Base-by-base conservation (phyloP, 2,888 invertebrate species). In the Heliconius erato region DNA sequence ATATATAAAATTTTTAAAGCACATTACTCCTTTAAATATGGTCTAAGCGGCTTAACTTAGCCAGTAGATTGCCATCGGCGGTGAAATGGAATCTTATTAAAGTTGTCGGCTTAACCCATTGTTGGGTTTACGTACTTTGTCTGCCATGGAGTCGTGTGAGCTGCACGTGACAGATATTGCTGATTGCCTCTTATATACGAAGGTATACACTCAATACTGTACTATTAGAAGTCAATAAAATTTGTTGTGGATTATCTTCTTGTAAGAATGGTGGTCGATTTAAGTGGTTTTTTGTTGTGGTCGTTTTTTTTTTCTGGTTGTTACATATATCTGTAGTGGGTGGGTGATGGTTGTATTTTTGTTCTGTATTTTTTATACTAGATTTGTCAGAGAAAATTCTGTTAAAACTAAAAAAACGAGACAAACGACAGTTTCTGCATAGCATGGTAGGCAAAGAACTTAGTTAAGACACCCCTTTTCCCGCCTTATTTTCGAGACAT, bases 111-210 rank as follows among this genome's bases (percentile, higher is more conserved):
- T 83, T 83, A 76, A 28, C 63, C 83, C 74, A 83, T 84, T 83
- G 84, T 84, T 82, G 83, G 44, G 79, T 59, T 32, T 74, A 78
- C 74, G 79, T 74, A 74, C 32, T 68, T 79, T 74, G 65, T 81
- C 83, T 63, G 63, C 83, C 65, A 79, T 81, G 83, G 77, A 84
- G 81, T 79, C 82, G 83, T 77, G 82, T 74, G 81, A 78, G 78
- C 83, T 84, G 83, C 83, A n/a, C 77, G 84, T 80, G 83, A 83
- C 84, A 83, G 84, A 81, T 84, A 84, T 83, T 81, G 83, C 84
- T 83, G 79, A 84, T 81, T 83, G 83, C 84, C 83, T 68, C 63
- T 71, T 35, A 71, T 79, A 80, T 63, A 80, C 65, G 71, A 32
- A 76, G 23, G 67, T 59, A 68, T 68, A 28, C 49, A 59, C 74